These are phyloP conservation scores for Mastacembelus armatus DNA, from an alignment of 2,797 vertebrate species.

Conservation along the genomic window DNA sequence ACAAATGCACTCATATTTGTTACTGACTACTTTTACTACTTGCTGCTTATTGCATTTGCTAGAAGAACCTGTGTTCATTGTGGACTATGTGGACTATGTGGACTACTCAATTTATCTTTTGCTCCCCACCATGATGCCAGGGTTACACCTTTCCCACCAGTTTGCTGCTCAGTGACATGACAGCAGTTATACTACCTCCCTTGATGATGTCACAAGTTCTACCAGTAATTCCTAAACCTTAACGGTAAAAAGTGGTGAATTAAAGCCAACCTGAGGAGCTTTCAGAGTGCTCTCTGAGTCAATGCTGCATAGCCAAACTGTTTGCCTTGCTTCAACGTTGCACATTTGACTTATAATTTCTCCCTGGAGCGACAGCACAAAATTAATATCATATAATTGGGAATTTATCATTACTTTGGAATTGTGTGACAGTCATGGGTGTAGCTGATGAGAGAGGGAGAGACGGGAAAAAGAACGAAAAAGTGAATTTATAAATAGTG, in stretches of 20 bases:
- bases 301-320: constrained; percentile 4
- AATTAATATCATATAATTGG: constrained; percentile 32
- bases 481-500: constrained; percentile 61
- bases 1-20: too few relatives aligned
- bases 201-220: constrained; percentile 1
- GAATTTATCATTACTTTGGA: constrained; percentile 43
- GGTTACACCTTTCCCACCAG: too few relatives aligned
- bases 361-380: constrained; percentile 5
- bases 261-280: constrained; percentile 1
- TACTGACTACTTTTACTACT: too few relatives aligned
- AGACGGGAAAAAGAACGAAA: constrained; percentile 13
- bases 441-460: constrained; percentile 24
- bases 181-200: constrained; percentile 2
- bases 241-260: not conserved
- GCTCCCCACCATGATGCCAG: too few relatives aligned
- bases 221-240: constrained; percentile 19
- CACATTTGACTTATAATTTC: constrained; percentile 3
- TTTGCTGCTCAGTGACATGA: too few relatives aligned
- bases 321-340: not conserved
- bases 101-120: too few relatives aligned
- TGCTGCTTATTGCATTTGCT: too few relatives aligned
- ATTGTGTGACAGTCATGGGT: constrained; percentile 14
- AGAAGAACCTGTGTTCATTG: too few relatives aligned
- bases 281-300: not conserved
- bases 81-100: too few relatives aligned